phyloP scores from a whole-genome alignment of 1,140 invertebrate genomes.

The Drosophila eugracilis region DNA sequence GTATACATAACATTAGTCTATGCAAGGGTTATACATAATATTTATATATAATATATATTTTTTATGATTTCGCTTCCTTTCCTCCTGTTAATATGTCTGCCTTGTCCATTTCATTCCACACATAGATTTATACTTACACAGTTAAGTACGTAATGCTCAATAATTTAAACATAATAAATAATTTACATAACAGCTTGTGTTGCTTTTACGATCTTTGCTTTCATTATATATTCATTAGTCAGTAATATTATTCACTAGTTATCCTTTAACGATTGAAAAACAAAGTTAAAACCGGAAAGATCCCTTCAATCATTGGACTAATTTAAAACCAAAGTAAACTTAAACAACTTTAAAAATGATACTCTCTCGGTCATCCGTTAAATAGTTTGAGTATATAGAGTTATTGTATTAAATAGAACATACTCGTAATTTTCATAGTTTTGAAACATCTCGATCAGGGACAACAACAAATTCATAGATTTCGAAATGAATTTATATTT shows the following conservation, averaged over 20 bases:
- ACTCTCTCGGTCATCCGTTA: slow-evolving; percentile 28
- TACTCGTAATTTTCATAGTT: slow-evolving; percentile 58
- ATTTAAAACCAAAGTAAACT: slow-evolving; percentile 56
- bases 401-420: slow-evolving; percentile 53
- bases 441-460: slow-evolving; percentile 43
- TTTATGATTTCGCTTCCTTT: slow-evolving; percentile 35
- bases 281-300: slow-evolving; percentile 37
- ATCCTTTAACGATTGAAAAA: slow-evolving; percentile 56
- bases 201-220: slow-evolving; percentile 35
- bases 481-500: slow-evolving; percentile 41
- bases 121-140: slow-evolving; percentile 70
- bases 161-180: slow-evolving; percentile 77
- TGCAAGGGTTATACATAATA: slow-evolving; percentile 74
- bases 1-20: too few species aligned
- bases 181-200: slow-evolving; percentile 79
- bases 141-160: slow-evolving; percentile 66
- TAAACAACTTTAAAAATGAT: slow-evolving; percentile 69
- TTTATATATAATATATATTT: slow-evolving; percentile 74
- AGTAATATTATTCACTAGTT: slow-evolving; percentile 64
- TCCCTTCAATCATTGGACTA: slow-evolving; percentile 29
- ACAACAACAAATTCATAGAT: slow-evolving; percentile 66
- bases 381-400: slow-evolving; percentile 70
- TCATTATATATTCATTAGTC: slow-evolving; percentile 40
- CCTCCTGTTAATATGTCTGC: slow-evolving; percentile 53
- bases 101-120: slow-evolving; percentile 46